Evolutionary conservation across 2,113 vertebrate species (phyloP), one percentile per base, ranked within the genome.

Genomic region (Cyphomyrus plagiostoma): DNA sequence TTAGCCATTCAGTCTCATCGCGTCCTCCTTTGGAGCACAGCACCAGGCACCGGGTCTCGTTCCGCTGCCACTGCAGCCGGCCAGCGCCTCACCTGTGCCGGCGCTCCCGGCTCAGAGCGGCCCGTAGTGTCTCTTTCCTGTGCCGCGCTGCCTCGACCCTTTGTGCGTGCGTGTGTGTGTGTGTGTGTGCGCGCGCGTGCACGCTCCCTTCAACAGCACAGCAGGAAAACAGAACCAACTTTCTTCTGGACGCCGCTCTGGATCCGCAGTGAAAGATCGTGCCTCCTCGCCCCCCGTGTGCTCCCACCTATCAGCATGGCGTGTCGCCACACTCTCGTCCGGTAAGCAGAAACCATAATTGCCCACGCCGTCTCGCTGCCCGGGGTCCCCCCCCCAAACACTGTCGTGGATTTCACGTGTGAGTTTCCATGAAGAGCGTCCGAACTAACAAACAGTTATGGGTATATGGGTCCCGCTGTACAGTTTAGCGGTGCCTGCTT

Each of bases 1-100:
- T 99, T 98, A 97, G 94, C 94, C 95, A 98, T 97, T 97, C 97
- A 97, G 96, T 98, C 96, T 97, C 95, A 95, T 96, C 96, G 96
- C 96, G 94, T 96, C 94, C 94, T 97, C 95, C 95, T 96, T 94
- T 95, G 96, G 96, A 97, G 88, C 95, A 95, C 96, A 97, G 88
- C 88, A 95, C 95, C 95, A 95, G 94, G 96, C 94, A 92, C 92
- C 95, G 94, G 95, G 94, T 91, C 92, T 97, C 96, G 95, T 92
- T 91, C 92, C 96, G 96, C 95, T 92, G 94, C 93, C 93, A 87
- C 86, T 35, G 91, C 92, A 92, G 94, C 93, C 94, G 42, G 91
- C 94, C 95, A 96, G 80, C 17, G 0, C 17, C 17, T 11, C 42
- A 46, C 42, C 39, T 23, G 42, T 84, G 17, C 82, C 58, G n/a